These are phyloP conservation scores for Apamea monoglypha DNA, from an alignment of 2,888 invertebrate species.

Conservation along the genomic window DNA sequence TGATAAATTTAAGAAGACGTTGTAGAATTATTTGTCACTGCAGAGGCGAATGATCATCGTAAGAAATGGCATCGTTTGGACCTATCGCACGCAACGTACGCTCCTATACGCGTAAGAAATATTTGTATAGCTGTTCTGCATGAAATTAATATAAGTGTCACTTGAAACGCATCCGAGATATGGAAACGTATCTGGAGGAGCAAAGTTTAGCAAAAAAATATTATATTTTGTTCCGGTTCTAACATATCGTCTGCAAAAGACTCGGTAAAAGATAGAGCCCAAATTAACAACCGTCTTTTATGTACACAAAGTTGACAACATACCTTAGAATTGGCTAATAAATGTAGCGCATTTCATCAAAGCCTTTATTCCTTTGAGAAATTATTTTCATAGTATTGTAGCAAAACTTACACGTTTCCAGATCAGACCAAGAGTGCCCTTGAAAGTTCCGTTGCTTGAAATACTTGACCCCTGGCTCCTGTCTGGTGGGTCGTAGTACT, in stretches of 20 bases:
- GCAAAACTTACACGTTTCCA: slow-evolving; percentile 91
- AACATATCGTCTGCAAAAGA: neutral
- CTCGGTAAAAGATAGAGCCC: neutral
- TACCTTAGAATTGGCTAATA: slow-evolving; percentile 4
- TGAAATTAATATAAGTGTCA: neutral
- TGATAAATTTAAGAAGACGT: neutral
- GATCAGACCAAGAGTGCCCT: slow-evolving; percentile 93
- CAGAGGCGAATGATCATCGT: neutral
- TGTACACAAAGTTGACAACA: neutral
- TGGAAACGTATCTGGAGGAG: neutral
- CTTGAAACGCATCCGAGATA: neutral
- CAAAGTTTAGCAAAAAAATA: neutral
- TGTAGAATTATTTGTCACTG: neutral
- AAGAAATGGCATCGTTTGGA: neutral
- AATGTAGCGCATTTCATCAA: neutral
- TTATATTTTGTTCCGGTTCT: neutral
- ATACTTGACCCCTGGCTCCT: slow-evolving; percentile 92
- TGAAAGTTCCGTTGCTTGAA: slow-evolving; percentile 92
- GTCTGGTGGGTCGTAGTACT: slow-evolving; percentile 94
- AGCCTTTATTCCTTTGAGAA: slow-evolving; percentile 11
- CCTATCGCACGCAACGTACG: too few relatives aligned
- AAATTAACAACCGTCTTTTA: neutral
- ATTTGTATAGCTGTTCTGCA: neutral
- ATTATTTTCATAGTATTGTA: slow-evolving; percentile 14
- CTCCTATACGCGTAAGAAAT: neutral